Base-by-base conservation (phyloP, 2,888 invertebrate genomes). In the Diabrotica balteata region DNA sequence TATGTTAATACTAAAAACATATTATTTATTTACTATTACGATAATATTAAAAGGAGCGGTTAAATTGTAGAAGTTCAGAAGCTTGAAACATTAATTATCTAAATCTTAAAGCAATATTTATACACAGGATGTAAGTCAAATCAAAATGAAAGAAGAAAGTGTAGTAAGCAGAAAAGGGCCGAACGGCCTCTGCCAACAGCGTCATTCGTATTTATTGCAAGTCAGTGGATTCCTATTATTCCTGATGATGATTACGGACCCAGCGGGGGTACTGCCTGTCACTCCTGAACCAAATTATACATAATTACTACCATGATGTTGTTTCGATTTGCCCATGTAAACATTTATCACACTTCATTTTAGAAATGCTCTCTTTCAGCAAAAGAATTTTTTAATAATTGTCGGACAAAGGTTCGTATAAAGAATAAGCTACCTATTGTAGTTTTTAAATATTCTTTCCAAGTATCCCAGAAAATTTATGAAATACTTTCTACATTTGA, bases 181-280 rank as follows among this genome's bases (percentile, higher is more conserved):
- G 55, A 63, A 67, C 62, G 63, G 55, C 66, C 66, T 55, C 63
- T 57, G 62, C 60, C 63, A 68, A 66, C 62, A 52, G 74, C 74
- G 79, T 78, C 81, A 80, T 80, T 79, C 76, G 76, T 75, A 79
- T 80, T 82, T 83, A 81, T 81, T 84, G 84, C 84, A 84, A 84
- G 84, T 84, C 84, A 84, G 83, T 79, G 78, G 76, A 77, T 79
- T 78, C 79, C 83, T 81, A 84, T 84, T 84, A 84, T 83, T 81
- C 80, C 80, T 77, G 77, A 79, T 80, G 82, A 82, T 82, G 83
- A 84, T 84, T 84, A 84, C 81, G 79, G 80, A 82, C 80, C 67
- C 83, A 81, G 82, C 82, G 76, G 84, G 78, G 82, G 78, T 75
- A 76, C 79, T 73, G 79, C 79, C 79, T 81, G 81, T 81, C 82